A percentile compares a stretch with the other conserved stretches of the same genome.
phyloP scores from a whole-genome alignment of 2,113 vertebrate species.

The Miniopterus natalensis region DNA sequence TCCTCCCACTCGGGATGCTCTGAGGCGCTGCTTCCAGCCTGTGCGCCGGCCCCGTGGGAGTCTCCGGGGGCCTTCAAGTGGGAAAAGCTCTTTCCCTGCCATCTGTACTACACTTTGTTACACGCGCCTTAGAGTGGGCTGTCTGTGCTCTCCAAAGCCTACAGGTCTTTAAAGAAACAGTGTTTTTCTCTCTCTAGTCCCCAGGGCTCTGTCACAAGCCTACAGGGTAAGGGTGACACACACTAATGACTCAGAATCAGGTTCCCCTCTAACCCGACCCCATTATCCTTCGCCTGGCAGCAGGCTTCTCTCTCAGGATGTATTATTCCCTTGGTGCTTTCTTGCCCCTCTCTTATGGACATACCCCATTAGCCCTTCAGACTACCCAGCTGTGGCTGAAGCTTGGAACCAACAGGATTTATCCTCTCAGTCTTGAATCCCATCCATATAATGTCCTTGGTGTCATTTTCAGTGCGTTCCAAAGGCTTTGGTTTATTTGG shows the following conservation, averaged over 20 bases:
- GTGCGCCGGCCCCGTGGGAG: no score
- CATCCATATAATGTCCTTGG: neutral
- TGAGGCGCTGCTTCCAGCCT: neutral
- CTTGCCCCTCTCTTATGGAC: slow-evolving; percentile 6
- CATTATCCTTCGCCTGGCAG: neutral
- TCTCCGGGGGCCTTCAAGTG: neutral
- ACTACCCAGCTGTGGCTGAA: neutral
- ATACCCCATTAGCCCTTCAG: slow-evolving; percentile 17
- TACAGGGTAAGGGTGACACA: no score
- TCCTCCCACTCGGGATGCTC: neutral
- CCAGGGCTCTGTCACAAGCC: neutral
- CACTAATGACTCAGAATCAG: neutral
- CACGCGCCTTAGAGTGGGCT: neutral
- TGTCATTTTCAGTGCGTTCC: slow-evolving; percentile 10
- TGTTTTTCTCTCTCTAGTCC: neutral
- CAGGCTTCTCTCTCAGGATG: neutral
- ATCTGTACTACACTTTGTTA: neutral
- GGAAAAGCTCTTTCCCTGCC: neutral
- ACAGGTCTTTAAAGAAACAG: neutral
- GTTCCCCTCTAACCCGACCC: neutral
- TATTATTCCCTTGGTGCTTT: neutral
- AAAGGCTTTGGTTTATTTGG: neutral
- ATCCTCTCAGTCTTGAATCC: neutral
- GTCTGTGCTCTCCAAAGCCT: neutral
- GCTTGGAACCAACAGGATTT: neutral